Base-by-base conservation (phyloP, 2,888 invertebrate species). In the Drosophila quasianomalipes region DNA sequence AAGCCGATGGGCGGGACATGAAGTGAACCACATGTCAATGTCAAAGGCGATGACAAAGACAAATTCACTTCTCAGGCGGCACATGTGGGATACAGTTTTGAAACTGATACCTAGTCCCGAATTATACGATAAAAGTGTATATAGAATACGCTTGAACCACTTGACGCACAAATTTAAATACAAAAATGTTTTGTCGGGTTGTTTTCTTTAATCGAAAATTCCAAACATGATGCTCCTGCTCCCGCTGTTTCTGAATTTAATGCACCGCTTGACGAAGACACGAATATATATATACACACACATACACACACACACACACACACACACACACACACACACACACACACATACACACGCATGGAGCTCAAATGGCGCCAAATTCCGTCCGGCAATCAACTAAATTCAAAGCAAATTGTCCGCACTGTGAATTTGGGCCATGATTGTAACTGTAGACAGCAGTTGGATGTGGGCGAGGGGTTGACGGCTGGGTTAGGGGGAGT, bases 401-500 rank as follows among this genome's bases (percentile, higher is more conserved):
- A 88, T 90, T 88, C 91, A 89, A 90, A 86, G 90, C 87, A 88
- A 88, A 90, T 88, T 88, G 91, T 82, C 87, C 91, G 79, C 79
- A 88, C 78, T 76, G 79, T 79, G 74, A 62, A 66, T 71, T 60
- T 59, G 37, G 70, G 60, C 70, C 58, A 70, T 70, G 74, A 54
- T 74, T 63, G 60, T 70, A 55, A 58, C 65, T 49, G 55, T 35
- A 55, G 68, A 31, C 51, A 10, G 39, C 16, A 12, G 19, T 22
- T 49, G 28, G 5, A 41, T 26, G 30, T 14, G 6, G 22, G 12
- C 7, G 19, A 14, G 33, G 41, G 64, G 39, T 19, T 3, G 53
- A 14, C 26, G 9, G 16, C 47, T 4, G 47, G 16, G 26, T 26
- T 26, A 9, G 26, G 44, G 31, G 28, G 10, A 16, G 10, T 16